Conservation (phyloP, 2,797 vertebrate genomes). For the Siniperca scherzeri region DNA sequence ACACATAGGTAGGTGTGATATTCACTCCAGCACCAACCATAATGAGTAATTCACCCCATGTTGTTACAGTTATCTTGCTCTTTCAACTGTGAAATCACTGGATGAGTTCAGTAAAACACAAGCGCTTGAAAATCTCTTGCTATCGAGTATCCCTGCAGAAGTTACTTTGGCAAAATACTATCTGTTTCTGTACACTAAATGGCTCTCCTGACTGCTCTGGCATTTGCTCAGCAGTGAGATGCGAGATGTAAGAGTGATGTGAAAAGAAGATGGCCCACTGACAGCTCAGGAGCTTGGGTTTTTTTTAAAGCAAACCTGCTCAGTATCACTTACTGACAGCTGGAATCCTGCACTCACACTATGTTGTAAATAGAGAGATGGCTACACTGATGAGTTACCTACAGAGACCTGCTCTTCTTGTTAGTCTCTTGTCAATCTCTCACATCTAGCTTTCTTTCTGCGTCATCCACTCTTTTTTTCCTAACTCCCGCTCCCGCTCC, state of each 20-base stretch:
- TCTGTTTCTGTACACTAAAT: neutral
- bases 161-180: constrained; percentile 13
- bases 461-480: neutral
- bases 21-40: constrained; percentile 35
- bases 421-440: constrained; percentile 19
- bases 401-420: constrained; percentile 20
- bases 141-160: constrained; percentile 14
- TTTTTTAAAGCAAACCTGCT: constrained; percentile 30
- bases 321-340: constrained; percentile 44
- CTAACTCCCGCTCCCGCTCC: neutral
- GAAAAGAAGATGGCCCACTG: constrained; percentile 27
- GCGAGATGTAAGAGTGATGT: constrained; percentile 25
- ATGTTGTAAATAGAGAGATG: constrained; percentile 43
- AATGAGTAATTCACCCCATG: constrained; percentile 58
- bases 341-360: constrained; percentile 22
- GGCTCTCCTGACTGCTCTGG: constrained; percentile 15
- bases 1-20: constrained; percentile 27
- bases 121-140: neutral
- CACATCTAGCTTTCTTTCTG: neutral
- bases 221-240: constrained; percentile 45
- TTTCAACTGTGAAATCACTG: constrained; percentile 54
- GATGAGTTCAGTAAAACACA: constrained; percentile 39
- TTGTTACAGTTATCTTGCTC: constrained; percentile 51
- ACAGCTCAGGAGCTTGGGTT: constrained; percentile 32
- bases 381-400: constrained; percentile 43